Base-by-base conservation (phyloP, 2,797 vertebrate genomes). In the Enteromius thamalakanensis region DNA sequence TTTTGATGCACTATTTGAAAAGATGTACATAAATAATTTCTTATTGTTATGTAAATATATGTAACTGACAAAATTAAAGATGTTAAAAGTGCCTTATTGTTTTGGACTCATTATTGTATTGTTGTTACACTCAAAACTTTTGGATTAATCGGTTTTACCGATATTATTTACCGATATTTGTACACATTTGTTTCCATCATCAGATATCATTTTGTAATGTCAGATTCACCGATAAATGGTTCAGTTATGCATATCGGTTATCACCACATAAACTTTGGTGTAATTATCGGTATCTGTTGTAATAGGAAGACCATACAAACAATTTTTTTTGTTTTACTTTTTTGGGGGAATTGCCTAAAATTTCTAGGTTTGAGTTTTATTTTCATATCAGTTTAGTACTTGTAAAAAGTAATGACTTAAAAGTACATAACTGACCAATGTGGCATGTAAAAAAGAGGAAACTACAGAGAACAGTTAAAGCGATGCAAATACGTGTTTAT, bases 31-130 rank as follows among this genome's bases (percentile, higher is more conserved):
- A 86, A 89, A 70, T 88, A 2, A 89, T 88, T 89, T 86, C 89
- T 79, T 80, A 89, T 91, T 90, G 83, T 90, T 91, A 72, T 92
- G 83, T 85, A 88, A 62, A 91, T 88, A 88, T 84, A 90, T 86
- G 87, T 86, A 91, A 87, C 88, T 92, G 85, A 91, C 74, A 40
- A 40, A 91, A 94, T 93, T 92, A 95, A 94, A 92, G 86, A 92
- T 93, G 91, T 87, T 92, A 74, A 87, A 90, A 93, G 90, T 94
- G 92, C 93, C 92, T 21, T 89, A 8, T 29, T 62, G 14, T 32
- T 64, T 64, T 64, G 60, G 26, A 64, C 12, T 15, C 14, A 17
- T 29, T 29, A 60, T 62, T 62, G 12, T 62, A 15, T 29, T 62
- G 26, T 62, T 62, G 26, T 32, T 64, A 32, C 26, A 64, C 26